Conservation (phyloP, 2,888 invertebrate genomes). For the Melanotus villosus region DNA sequence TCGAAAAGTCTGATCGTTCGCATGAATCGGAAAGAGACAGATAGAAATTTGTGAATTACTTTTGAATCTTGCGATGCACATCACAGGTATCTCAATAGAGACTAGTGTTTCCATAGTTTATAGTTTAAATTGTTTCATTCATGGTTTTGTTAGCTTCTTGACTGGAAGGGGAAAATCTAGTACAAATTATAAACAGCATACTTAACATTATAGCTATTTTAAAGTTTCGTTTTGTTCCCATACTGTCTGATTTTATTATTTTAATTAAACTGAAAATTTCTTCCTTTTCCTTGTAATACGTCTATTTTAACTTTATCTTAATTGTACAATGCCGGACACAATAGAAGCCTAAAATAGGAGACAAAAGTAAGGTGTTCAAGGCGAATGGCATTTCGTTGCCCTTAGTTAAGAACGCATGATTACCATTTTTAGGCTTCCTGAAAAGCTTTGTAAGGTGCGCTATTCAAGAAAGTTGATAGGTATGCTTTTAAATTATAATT, state of each 20-base stretch:
- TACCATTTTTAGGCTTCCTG: constrained; percentile 31
- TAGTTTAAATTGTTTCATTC: constrained; percentile 45
- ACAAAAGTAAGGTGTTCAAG: not conserved
- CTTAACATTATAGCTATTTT: too few relatives aligned
- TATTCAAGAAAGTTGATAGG: too few relatives aligned
- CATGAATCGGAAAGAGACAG: constrained; percentile 39
- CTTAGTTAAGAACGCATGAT: constrained; percentile 2
- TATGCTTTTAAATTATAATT: too few relatives aligned
- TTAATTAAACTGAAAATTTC: too few relatives aligned
- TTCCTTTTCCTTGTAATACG: too few relatives aligned
- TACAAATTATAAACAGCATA: not conserved
- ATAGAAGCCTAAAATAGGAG: not conserved
- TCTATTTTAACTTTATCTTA: too few relatives aligned
- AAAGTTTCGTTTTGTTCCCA: too few relatives aligned
- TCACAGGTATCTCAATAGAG: constrained; percentile 52
- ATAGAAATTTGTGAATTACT: constrained; percentile 50
- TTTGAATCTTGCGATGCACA: constrained; percentile 51
- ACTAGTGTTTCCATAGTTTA: constrained; percentile 38
- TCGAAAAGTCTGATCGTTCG: constrained; percentile 33
- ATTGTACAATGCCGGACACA: too few relatives aligned
- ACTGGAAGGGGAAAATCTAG: not conserved
- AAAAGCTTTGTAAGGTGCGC: constrained; percentile 22
- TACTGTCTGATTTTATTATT: too few relatives aligned
- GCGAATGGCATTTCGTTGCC: not conserved
- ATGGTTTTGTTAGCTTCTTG: constrained; percentile 38